Percentiles rank a stretch among this genome's conserved stretches.
These are phyloP conservation scores for Babylonia areolata DNA, from an alignment of 1,140 invertebrate species.

Conservation along the genomic window DNA sequence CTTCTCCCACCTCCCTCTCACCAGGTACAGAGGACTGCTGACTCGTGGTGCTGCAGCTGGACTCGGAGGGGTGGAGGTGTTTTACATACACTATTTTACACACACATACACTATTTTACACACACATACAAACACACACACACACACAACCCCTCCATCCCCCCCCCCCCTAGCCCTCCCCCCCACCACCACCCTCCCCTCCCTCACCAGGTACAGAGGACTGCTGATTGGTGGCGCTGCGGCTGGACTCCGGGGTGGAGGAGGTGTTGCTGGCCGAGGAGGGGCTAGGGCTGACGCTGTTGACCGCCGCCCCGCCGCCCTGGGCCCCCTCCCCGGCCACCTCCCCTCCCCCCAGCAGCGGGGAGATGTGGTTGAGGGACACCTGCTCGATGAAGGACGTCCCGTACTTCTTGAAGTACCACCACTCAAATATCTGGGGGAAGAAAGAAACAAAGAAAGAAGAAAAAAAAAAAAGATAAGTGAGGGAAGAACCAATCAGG, in stretches of 20 bases:
- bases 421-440: slow-evolving; percentile 96
- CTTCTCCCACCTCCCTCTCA: slow-evolving; percentile 84
- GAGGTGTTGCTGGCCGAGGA: background rate
- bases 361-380: slow-evolving; percentile 94
- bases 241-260: slow-evolving; percentile 34
- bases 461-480: too few relatives aligned
- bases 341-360: slow-evolving; percentile 91
- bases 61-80: too few relatives aligned
- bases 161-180: too few relatives aligned
- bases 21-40: too few relatives aligned
- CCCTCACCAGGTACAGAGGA: slow-evolving; percentile 43
- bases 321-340: slow-evolving; percentile 47
- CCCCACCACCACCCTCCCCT: background rate
- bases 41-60: too few relatives aligned
- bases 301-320: too few relatives aligned
- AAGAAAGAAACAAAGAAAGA: background rate
- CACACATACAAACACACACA: too few relatives aligned
- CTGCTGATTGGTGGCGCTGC: slow-evolving; percentile 32
- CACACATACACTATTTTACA: too few relatives aligned
- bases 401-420: slow-evolving; percentile 99
- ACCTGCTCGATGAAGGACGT: slow-evolving; percentile 98
- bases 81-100: too few relatives aligned
- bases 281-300: background rate
- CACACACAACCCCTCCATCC: too few relatives aligned
- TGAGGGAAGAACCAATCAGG: too few relatives aligned